Evolutionary conservation across 2,888 invertebrate genomes (phyloP).

Genomic region (Metopia argyrocephala): DNA sequence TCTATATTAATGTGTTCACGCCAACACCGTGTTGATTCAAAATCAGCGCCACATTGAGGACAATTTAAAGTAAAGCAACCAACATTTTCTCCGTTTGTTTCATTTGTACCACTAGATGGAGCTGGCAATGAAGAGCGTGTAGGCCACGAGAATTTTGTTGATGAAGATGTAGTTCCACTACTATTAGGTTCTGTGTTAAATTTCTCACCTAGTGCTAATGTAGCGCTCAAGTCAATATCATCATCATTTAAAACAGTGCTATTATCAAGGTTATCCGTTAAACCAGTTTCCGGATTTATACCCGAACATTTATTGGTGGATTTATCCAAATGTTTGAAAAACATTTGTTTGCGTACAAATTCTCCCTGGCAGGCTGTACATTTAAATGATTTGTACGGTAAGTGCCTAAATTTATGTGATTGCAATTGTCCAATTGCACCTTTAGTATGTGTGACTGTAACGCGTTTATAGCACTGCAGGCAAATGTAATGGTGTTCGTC

Average conservation of each 20-base stretch:
- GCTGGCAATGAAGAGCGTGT: conserved; percentile 60
- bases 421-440: conserved; percentile 75
- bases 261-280: not conserved
- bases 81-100: conserved; percentile 51
- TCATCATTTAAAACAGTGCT: conserved; percentile 6
- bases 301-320: conserved; percentile 71
- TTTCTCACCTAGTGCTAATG: not conserved
- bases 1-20: conserved; percentile 72
- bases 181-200: not conserved
- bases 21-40: conserved; percentile 70
- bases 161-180: conserved; percentile 10
- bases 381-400: conserved; percentile 74
- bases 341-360: conserved; percentile 76
- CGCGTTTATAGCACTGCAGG: conserved; percentile 74
- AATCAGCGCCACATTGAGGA: conserved; percentile 73
- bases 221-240: conserved; percentile 22
- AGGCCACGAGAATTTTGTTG: conserved; percentile 51
- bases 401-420: conserved; percentile 74
- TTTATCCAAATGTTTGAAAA: conserved; percentile 74
- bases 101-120: conserved; percentile 10
- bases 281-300: conserved; percentile 30
- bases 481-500: conserved; percentile 74
- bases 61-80: conserved; percentile 67
- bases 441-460: conserved; percentile 75
- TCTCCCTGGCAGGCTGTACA: conserved; percentile 71